Percentiles rank a stretch among this genome's conserved stretches.
These are phyloP conservation scores for Stomatorhinus ivindoensis DNA, from an alignment of 2,113 vertebrate genomes.

Conservation along the genomic window DNA sequence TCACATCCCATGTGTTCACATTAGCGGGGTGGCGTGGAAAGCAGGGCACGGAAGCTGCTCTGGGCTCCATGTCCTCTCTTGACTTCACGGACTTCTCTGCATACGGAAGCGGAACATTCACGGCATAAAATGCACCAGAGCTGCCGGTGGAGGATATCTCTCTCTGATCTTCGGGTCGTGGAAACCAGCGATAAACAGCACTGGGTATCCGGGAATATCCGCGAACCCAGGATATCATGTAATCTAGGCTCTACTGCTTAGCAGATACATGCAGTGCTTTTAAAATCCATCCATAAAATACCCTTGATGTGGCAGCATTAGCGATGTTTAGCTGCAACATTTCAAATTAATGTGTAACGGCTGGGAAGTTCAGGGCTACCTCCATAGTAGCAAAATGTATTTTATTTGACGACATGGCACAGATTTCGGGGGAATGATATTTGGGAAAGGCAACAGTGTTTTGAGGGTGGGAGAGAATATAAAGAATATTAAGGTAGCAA, in stretches of 20 bases:
- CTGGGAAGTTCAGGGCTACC: background rate
- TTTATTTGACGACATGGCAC: background rate
- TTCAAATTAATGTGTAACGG: background rate
- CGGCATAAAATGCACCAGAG: background rate
- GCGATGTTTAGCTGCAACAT: background rate
- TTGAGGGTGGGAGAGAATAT: background rate
- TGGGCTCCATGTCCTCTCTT: background rate
- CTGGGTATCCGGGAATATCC: background rate
- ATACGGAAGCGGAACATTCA: background rate
- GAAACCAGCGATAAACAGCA: background rate
- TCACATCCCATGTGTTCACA: slow-evolving; percentile 8
- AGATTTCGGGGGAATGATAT: background rate
- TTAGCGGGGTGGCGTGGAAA: background rate
- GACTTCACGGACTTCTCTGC: background rate
- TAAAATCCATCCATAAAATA: background rate
- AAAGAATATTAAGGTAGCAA: background rate
- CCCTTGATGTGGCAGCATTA: background rate
- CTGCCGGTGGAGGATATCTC: background rate
- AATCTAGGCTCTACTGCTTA: background rate
- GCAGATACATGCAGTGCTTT: background rate
- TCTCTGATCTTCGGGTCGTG: background rate
- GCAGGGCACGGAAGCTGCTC: background rate
- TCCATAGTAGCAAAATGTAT: background rate
- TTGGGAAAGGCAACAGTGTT: background rate
- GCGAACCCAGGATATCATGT: background rate